Evolutionary conservation across 2,113 vertebrate genomes (phyloP).

Genomic region (Colistium nudipinnis): DNA sequence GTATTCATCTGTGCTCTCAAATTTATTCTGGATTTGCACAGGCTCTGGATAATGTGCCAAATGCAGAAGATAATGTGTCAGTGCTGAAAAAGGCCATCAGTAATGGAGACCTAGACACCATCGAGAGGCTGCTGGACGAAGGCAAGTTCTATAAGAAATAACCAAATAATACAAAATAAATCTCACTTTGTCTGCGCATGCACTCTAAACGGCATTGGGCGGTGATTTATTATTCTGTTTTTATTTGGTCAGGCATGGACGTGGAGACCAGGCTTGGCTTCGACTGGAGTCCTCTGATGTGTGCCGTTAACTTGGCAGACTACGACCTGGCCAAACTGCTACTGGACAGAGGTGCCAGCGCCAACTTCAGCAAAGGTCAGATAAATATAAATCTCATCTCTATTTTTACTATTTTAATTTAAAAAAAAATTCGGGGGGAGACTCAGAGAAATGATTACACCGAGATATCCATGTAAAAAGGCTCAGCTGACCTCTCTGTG

Average conservation of each 20-base stretch:
- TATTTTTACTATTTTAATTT: no score
- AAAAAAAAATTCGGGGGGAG: no score
- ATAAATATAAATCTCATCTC: not conserved
- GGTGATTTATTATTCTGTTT: not conserved
- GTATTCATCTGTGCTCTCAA: no score
- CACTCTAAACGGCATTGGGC: not conserved
- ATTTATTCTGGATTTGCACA: constrained; percentile 13
- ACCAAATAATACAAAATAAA: not conserved
- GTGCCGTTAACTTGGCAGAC: constrained; percentile 85
- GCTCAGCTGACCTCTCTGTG: not conserved
- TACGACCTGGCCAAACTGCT: constrained; percentile 85
- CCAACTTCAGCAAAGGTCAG: constrained; percentile 91
- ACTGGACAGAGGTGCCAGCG: constrained; percentile 90
- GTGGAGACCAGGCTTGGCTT: constrained; percentile 86
- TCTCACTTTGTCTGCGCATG: not conserved
- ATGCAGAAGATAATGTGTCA: constrained; percentile 42
- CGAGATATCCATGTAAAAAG: not conserved
- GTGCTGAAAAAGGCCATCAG: constrained; percentile 86
- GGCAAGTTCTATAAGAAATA: constrained; percentile 56
- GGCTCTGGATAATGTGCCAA: constrained; percentile 4
- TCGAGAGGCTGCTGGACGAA: constrained; percentile 85
- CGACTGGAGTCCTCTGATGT: constrained; percentile 95
- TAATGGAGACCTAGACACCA: constrained; percentile 78
- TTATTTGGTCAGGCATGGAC: constrained; percentile 81
- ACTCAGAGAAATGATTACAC: no score